A percentile compares a stretch with the other conserved stretches of the same genome.
phyloP scores from a whole-genome alignment of 2,888 invertebrate species.

The Azorinus chamasolen region DNA sequence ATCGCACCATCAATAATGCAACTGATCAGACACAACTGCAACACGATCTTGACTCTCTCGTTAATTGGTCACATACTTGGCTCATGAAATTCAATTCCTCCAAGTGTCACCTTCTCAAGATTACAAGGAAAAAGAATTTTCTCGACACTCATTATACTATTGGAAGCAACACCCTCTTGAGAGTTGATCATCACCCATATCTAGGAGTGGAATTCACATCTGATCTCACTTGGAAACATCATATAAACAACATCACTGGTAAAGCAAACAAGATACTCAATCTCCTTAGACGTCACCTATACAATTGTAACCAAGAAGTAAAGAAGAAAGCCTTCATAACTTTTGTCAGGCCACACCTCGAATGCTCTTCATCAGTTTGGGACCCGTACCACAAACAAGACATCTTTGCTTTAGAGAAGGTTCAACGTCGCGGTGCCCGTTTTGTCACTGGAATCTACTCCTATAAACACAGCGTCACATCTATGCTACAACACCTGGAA shows the following conservation, averaged over 20 bases:
- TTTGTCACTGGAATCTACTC: constrained; percentile 19
- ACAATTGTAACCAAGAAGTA: constrained; percentile 6
- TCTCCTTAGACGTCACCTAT: neutral
- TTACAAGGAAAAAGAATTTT: neutral
- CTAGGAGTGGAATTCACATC: no score
- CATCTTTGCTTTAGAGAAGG: constrained; percentile 5
- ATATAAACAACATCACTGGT: constrained; percentile 3
- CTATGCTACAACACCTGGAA: constrained; percentile 10
- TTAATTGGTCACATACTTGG: neutral
- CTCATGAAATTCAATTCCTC: constrained; percentile 7
- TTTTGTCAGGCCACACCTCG: no score
- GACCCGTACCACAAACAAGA: constrained; percentile 6
- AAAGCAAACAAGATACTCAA: constrained; percentile 4
- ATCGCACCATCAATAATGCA: no score
- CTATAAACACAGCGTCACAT: constrained; percentile 23
- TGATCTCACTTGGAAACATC: no score
- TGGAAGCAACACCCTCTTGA: no score
- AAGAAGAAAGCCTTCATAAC: constrained; percentile 4
- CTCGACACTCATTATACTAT: no score
- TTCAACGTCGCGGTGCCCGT: neutral
- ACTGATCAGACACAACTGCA: neutral
- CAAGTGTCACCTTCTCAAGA: constrained; percentile 1
- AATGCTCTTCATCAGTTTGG: constrained; percentile 7
- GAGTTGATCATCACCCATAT: no score
- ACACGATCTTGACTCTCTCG: neutral